Conservation (phyloP, 2,888 invertebrate genomes). For the Zygothrica quintamaculata region DNA sequence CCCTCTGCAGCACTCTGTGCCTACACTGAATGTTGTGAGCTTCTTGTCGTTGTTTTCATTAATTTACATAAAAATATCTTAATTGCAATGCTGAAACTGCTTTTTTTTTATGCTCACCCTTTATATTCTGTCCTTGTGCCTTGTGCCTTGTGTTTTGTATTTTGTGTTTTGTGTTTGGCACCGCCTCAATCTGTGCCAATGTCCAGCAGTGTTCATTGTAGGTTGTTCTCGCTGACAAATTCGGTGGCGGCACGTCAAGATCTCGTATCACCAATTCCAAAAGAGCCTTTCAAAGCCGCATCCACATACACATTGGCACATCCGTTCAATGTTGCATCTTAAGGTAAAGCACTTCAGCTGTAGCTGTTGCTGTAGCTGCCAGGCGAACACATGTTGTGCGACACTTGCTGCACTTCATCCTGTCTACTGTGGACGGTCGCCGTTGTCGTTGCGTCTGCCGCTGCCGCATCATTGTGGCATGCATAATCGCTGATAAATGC, state of each 20-base stretch:
- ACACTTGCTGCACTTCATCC: constrained; percentile 56
- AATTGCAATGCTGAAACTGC: constrained; percentile 61
- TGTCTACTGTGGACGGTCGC: background rate
- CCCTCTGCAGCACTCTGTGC: too few relatives aligned
- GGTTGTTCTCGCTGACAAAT: constrained; percentile 60
- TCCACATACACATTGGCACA: constrained; percentile 37
- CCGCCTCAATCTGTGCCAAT: background rate
- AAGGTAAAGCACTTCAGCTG: background rate
- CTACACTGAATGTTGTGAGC: too few relatives aligned
- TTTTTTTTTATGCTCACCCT: background rate
- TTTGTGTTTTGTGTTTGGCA: background rate
- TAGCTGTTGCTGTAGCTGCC: constrained; percentile 33
- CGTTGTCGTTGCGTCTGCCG: background rate
- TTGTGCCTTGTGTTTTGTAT: constrained; percentile 2
- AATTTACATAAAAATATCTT: constrained; percentile 81
- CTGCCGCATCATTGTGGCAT: constrained; percentile 33
- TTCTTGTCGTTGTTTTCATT: constrained; percentile 57
- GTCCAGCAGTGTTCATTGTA: background rate
- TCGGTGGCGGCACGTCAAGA: constrained; percentile 66
- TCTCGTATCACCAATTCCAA: constrained; percentile 12
- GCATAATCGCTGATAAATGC: constrained; percentile 79
- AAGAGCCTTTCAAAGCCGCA: constrained; percentile 18
- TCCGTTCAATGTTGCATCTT: background rate
- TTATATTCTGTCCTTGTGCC: constrained; percentile 12
- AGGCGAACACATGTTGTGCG: constrained; percentile 69